Conservation (phyloP, 2,888 invertebrate species). For the Thymelicus lineola region DNA sequence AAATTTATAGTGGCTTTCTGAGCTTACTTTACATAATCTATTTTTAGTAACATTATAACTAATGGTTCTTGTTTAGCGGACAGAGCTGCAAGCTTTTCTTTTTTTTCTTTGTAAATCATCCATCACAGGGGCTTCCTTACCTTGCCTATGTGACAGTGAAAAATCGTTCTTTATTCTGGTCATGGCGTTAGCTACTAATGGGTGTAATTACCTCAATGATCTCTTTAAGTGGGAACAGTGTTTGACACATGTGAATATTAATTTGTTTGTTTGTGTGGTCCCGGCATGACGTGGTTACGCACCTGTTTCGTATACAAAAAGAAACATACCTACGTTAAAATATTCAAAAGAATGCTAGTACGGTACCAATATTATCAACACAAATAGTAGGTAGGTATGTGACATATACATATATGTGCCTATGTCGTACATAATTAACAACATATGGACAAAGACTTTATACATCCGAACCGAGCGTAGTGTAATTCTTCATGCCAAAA, state of each 20-base stretch:
- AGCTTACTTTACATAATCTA: neutral
- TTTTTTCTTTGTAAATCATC: constrained; percentile 1
- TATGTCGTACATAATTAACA: no score
- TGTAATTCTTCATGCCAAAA: no score
- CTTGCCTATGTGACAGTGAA: constrained; percentile 21
- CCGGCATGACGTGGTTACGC: neutral
- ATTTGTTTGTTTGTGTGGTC: constrained; percentile 21
- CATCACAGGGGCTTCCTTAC: constrained; percentile 3
- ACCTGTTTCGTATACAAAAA: neutral
- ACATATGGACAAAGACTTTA: no score
- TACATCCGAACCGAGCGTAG: no score
- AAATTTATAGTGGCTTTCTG: no score
- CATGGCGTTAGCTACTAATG: constrained; percentile 22
- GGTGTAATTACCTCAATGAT: constrained; percentile 29
- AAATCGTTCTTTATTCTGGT: constrained; percentile 23
- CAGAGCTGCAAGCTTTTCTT: neutral
- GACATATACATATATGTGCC: no score
- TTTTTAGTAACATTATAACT: constrained; percentile 5
- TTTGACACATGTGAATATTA: constrained; percentile 14
- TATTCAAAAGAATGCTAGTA: no score
- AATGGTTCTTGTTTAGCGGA: neutral
- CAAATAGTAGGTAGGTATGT: no score
- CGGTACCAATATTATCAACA: no score
- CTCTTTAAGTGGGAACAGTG: constrained; percentile 18
- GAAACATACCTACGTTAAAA: neutral